Evolutionary conservation across 1,140 invertebrate genomes (phyloP).

Genomic region (Camponotus floridanus): DNA sequence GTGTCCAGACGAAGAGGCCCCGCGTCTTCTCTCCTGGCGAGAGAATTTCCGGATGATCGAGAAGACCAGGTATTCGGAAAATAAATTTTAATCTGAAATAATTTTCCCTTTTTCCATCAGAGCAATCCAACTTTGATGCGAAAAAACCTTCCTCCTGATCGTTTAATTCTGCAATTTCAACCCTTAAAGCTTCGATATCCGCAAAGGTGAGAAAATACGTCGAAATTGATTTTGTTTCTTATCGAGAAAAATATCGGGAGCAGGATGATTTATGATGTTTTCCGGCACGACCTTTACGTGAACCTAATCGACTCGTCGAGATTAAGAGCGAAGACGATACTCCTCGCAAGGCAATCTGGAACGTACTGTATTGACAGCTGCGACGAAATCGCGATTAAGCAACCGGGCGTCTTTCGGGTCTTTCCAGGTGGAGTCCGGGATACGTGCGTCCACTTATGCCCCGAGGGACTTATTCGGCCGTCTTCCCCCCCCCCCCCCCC

Average conservation of each 20-base stretch:
- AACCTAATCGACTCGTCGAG: neutral
- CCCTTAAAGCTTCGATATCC: neutral
- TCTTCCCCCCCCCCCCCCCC: slow-evolving; percentile 46
- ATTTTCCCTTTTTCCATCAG: neutral
- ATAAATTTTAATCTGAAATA: too few relatives aligned
- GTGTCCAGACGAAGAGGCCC: slow-evolving; percentile 54
- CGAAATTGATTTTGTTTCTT: neutral
- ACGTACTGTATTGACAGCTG: slow-evolving; percentile 56
- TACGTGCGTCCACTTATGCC: slow-evolving; percentile 61
- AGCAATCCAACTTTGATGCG: neutral
- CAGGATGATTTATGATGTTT: neutral
- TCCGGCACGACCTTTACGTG: neutral
- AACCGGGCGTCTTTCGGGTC: slow-evolving; percentile 41
- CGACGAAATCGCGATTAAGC: slow-evolving; percentile 63
- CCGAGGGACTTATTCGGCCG: slow-evolving; percentile 47
- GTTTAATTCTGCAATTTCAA: neutral
- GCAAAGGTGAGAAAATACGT: too few relatives aligned
- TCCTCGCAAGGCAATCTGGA: slow-evolving; percentile 23
- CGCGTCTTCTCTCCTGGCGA: neutral
- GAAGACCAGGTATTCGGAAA: neutral
- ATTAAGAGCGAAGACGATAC: neutral
- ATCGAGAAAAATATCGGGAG: neutral
- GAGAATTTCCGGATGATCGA: neutral
- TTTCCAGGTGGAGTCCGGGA: slow-evolving; percentile 44
- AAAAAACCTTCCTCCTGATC: neutral